Evolutionary conservation across 2,888 invertebrate genomes (phyloP), one percentile per base, ranked within the genome.

Genomic region (Hyposoter dolosus): DNA sequence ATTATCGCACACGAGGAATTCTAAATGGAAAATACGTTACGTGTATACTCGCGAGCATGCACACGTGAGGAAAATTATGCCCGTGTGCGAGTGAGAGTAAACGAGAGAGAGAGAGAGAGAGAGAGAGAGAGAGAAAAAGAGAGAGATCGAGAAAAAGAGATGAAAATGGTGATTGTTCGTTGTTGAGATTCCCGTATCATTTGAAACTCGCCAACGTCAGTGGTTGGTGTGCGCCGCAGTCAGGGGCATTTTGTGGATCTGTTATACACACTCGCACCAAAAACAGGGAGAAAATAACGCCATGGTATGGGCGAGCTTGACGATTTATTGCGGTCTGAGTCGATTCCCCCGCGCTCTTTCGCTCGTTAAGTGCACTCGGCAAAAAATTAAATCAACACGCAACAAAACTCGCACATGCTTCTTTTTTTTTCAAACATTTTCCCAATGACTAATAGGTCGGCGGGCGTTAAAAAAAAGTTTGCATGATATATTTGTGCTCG

Each of bases 1-100:
- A 89, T 89, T 88, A 88, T 89, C 87, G 78, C 86, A 80, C 83
- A 69, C 76, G 74, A 50, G 72, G 83, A 76, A 77, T 83, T 80
- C 71, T 63, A 83, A 85, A 83, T 83, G 80, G 72, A 85, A 85
- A 85, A 85, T 85, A 85, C 85, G 85, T 79, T 85, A 72, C 82
- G 79, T 47, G 76, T 65, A 66, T 40, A 60, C 43, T 15, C 47
- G n/a, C n/a, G 50, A 12, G n/a, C 17, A 53, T 6, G 3, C 40
- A 40, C 17, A 50, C 68, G 74, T 32, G 15, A 71, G 23, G 45
- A 53, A 43, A 53, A 47, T 56, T 60, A 50, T 71, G 19, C 35
- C 1, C 19, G 74, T 28, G 78, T 60, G 66, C 28, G 56, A 68
- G 71, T 40, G 19, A 53, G 65, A 28, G 56, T n/a, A 28, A 28